Evolutionary conservation across 2,797 vertebrate species (phyloP), one percentile per base, ranked within the genome.

Genomic region (Masticophis lateralis): DNA sequence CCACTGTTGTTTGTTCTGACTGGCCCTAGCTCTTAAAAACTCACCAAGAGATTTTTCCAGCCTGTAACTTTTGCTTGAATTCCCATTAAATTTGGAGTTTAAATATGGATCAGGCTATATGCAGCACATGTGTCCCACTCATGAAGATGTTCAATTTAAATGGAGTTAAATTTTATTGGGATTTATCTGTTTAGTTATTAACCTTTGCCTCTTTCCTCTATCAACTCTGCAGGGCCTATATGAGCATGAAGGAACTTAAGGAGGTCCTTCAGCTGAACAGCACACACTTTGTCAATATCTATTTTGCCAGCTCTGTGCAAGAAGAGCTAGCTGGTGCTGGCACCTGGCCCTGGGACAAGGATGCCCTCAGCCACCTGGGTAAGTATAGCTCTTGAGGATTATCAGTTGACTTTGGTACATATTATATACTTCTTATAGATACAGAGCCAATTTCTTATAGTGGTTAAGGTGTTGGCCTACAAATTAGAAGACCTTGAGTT

Each of bases 341-440:
- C 55, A 99, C 99, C 57, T 99, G 99, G 99, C 99, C 99, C 0
- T 99, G 99, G 99, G 99, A 99, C 47, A 99, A 99, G 94, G 99
- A 99, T 92, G 99, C 99, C 57, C 98, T 99, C 2, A 99, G 97
- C 89, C 98, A 99, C 94, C 98, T 99, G 96, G 99, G 99, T 99
- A 96, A 98, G 97, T 94, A 43, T 97, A 4, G 43, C 14, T n/a
- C 8, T 43, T 63, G 37, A 83, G 37, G 37, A 10, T 83, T 83
- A 83, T 47, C 37, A 5, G 9, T 83, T 83, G 9, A 25, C 37
- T 74, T 74, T 74, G n/a, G 66, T 74, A 74, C n/a, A 69, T 74
- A 74, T 74, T 74, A 32, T 18, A n/a, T 18, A 74, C 2, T 32
- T 37, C 14, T 74, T 32, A 74, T 37, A 74, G 66, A 32, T 69